Evolutionary conservation across 2,797 vertebrate species (phyloP).

Genomic region (Capromys pilorides): DNA sequence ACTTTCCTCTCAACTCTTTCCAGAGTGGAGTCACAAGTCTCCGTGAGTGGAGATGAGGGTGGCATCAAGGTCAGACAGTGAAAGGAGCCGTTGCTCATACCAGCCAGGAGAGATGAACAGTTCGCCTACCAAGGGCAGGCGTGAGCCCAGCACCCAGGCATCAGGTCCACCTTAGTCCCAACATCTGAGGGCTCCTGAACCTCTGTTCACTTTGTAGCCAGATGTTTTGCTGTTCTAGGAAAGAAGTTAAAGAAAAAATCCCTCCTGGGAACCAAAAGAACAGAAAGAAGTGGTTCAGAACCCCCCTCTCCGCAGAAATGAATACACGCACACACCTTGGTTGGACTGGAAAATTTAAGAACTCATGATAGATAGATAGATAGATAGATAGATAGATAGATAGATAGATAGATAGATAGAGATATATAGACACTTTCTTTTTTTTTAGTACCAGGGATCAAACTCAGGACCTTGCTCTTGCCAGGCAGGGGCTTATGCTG

Average conservation of each 20-base stretch:
- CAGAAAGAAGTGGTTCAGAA: not conserved
- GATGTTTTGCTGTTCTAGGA: not conserved
- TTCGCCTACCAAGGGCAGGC: not conserved
- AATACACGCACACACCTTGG: not conserved
- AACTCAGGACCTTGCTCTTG: no score
- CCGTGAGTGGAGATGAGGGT: not conserved
- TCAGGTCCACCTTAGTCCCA: not conserved
- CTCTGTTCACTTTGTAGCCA: not conserved
- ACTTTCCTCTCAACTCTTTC: constrained; percentile 22
- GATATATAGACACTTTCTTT: no score
- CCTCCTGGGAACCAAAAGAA: not conserved
- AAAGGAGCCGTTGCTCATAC: not conserved
- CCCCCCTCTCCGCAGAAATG: rapidly evolving
- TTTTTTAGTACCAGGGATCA: no score
- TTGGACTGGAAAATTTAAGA: not conserved
- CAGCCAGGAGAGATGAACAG: not conserved
- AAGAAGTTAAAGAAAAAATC: not conserved
- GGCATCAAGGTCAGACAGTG: not conserved
- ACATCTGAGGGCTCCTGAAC: not conserved
- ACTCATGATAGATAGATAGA: no score
- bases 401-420: no score
- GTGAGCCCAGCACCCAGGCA: not conserved
- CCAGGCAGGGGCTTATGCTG: no score
- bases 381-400: no score
- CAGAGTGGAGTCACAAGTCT: not conserved